Evolutionary conservation across 2,888 invertebrate genomes (phyloP).

Genomic region (Macroteleia sp.): DNA sequence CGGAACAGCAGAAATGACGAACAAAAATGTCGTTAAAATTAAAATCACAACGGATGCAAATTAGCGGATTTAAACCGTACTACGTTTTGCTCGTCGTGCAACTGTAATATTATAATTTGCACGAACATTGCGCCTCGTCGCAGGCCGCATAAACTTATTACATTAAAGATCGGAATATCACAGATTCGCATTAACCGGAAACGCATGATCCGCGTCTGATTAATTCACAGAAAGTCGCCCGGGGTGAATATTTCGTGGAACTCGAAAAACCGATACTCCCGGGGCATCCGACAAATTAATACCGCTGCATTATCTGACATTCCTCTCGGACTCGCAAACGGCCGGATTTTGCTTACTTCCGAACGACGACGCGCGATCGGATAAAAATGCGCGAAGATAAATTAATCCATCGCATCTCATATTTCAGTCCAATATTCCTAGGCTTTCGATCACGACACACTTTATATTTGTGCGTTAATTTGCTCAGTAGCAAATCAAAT

Average conservation of each 20-base stretch:
- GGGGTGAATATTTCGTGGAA: conserved; percentile 12
- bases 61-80: conserved; percentile 21
- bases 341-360: background rate
- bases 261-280: conserved; percentile 29
- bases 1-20: too few relatives aligned
- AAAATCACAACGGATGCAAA: conserved; percentile 15
- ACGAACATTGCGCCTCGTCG: conserved; percentile 12
- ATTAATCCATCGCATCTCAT: background rate
- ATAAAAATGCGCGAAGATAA: conserved; percentile 1
- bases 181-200: conserved; percentile 19
- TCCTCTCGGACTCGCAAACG: conserved; percentile 1
- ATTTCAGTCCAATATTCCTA: background rate
- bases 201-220: conserved; percentile 28
- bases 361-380: conserved; percentile 2
- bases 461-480: too few relatives aligned
- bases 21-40: conserved; percentile 12
- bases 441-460: background rate
- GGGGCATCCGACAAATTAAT: conserved; percentile 27
- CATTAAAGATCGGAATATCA: conserved; percentile 29
- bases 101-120: conserved; percentile 36
- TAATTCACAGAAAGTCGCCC: conserved; percentile 27
- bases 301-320: conserved; percentile 4
- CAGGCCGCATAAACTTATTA: conserved; percentile 40
- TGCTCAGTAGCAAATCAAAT: too few relatives aligned
- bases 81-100: conserved; percentile 11